Conservation (phyloP, 2,797 vertebrate species). For the Microcaecilia unicolor region DNA sequence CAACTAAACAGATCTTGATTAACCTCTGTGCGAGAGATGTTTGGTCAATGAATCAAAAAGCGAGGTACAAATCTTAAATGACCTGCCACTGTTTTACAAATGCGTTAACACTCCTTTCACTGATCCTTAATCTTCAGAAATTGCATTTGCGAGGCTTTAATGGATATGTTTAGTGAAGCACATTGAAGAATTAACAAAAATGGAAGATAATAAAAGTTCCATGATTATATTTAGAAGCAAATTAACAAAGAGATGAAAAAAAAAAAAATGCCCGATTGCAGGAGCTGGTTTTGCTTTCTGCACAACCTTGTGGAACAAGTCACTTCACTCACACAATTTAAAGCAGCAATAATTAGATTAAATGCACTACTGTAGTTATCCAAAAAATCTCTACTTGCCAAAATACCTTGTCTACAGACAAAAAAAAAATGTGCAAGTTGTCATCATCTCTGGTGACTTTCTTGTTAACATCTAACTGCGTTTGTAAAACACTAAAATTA, state of each 20-base stretch:
- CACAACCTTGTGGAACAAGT: slow-evolving; percentile 8
- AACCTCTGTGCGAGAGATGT: background rate
- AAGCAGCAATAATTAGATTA: slow-evolving; percentile 19
- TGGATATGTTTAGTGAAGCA: slow-evolving; percentile 10
- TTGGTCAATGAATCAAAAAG: slow-evolving; percentile 20
- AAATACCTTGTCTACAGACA: slow-evolving; percentile 17
- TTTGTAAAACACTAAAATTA: slow-evolving; percentile 19
- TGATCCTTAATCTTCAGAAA: background rate
- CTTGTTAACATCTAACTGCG: background rate
- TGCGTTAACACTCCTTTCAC: background rate
- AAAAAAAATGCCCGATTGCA: slow-evolving; percentile 7
- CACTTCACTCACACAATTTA: slow-evolving; percentile 2
- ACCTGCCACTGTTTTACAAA: slow-evolving; percentile 4
- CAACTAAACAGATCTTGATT: slow-evolving; percentile 13
- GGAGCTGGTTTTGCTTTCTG: slow-evolving; percentile 10
- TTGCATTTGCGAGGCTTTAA: slow-evolving; percentile 15
- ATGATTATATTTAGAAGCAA: slow-evolving; percentile 18
- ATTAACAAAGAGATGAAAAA: slow-evolving; percentile 9
- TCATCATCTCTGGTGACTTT: slow-evolving; percentile 18
- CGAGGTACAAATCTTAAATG: slow-evolving; percentile 9
- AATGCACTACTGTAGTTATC: slow-evolving; percentile 15
- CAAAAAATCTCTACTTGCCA: slow-evolving; percentile 9
- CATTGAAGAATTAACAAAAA: background rate
- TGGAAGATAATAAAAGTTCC: too few relatives aligned
- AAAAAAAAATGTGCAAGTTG: too few relatives aligned